These are phyloP conservation scores for Dermatemys mawii DNA, from an alignment of 2,113 vertebrate genomes.

Conservation along the genomic window DNA sequence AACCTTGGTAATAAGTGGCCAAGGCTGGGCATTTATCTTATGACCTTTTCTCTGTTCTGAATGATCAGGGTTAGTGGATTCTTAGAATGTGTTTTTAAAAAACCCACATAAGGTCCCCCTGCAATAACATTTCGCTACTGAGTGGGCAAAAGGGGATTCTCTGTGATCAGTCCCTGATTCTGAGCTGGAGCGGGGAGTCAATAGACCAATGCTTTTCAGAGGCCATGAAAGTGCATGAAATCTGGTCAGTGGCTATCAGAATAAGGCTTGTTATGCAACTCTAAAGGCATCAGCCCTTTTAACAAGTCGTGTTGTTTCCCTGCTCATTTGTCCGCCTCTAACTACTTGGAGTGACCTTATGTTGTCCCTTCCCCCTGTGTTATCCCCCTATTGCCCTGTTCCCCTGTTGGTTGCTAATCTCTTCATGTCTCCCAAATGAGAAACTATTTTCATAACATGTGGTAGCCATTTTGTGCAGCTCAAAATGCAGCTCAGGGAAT, in stretches of 20 bases:
- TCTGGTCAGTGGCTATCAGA: neutral
- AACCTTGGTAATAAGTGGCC: neutral
- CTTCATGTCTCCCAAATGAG: neutral
- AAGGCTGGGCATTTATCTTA: conserved; percentile 56
- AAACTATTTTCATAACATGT: neutral
- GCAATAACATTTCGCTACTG: neutral
- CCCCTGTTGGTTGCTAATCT: neutral
- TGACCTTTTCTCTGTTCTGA: conserved; percentile 29
- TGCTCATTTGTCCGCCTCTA: neutral
- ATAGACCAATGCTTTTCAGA: neutral
- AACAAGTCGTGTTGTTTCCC: neutral
- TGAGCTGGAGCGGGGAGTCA: neutral
- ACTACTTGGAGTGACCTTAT: neutral
- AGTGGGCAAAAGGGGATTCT: neutral
- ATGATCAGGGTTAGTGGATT: conserved; percentile 12
- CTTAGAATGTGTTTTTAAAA: neutral
- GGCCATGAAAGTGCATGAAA: neutral
- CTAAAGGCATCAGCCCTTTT: neutral
- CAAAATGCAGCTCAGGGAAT: accelerated
- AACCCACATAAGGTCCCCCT: neutral
- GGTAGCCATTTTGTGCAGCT: neutral
- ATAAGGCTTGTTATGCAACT: neutral
- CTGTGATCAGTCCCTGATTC: neutral
- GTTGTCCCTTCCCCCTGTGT: neutral
- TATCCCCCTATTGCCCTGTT: neutral